Evolutionary conservation across 2,888 invertebrate species (phyloP).

Genomic region (Reticulitermes lucifugus): DNA sequence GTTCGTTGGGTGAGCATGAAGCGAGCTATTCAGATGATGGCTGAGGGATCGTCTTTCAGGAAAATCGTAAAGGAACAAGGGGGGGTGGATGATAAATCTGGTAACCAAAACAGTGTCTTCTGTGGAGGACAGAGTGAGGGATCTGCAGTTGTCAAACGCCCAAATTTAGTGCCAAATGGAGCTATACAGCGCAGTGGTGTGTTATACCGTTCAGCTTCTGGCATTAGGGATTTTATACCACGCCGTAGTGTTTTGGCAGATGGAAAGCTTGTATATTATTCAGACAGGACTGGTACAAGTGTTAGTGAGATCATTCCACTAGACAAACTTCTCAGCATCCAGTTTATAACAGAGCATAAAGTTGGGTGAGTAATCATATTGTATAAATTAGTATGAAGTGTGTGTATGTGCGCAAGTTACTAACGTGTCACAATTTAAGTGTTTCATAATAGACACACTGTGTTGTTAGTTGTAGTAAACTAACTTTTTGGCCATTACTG

Average conservation of each 20-base stretch:
- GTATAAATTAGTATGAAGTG: too few species aligned
- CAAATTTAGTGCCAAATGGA: not conserved
- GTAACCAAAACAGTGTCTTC: not conserved
- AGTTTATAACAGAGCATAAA: conserved; percentile 70
- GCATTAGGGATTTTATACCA: conserved; percentile 77
- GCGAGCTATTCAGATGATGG: conserved; percentile 55
- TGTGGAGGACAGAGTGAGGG: not conserved
- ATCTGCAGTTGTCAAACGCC: not conserved
- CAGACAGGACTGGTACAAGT: conserved; percentile 76
- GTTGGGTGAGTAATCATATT: conserved; percentile 60
- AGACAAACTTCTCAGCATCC: conserved; percentile 74
- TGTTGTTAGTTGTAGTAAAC: too few species aligned
- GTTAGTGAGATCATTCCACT: conserved; percentile 78
- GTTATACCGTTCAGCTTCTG: conserved; percentile 60
- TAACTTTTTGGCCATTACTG: too few species aligned
- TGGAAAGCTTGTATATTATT: conserved; percentile 78
- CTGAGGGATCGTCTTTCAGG: conserved; percentile 48
- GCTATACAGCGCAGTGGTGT: conserved; percentile 66
- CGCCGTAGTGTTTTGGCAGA: conserved; percentile 79
- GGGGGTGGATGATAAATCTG: conserved; percentile 49
- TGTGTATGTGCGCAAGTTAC: too few species aligned
- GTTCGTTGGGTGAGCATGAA: conserved; percentile 56
- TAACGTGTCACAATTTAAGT: too few species aligned
- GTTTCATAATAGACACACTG: too few species aligned
- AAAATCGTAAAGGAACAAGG: conserved; percentile 54